Conservation (phyloP, 2,113 vertebrate species). For the Upupa epops region DNA sequence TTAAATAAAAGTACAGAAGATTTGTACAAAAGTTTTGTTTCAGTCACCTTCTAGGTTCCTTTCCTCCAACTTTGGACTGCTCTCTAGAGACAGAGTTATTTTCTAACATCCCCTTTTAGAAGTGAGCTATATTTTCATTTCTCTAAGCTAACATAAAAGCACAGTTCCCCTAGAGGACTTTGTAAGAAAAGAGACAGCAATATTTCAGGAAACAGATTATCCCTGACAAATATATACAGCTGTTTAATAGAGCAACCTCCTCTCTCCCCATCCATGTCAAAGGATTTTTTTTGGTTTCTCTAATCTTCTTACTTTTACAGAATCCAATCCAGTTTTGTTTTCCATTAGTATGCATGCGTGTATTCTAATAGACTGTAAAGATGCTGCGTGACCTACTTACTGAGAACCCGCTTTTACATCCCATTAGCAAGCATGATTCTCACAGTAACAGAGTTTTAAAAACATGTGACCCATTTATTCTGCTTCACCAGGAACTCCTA, state of each 20-base stretch:
- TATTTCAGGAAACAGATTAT: conserved; percentile 50
- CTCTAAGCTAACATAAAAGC: conserved; percentile 14
- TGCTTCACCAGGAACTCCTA: conserved; percentile 5
- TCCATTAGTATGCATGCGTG: conserved; percentile 62
- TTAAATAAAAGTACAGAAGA: neutral
- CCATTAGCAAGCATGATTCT: conserved; percentile 54
- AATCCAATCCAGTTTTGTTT: conserved; percentile 48
- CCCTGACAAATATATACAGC: conserved; percentile 49
- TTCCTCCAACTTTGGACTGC: neutral
- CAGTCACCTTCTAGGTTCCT: neutral
- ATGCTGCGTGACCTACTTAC: conserved; percentile 60
- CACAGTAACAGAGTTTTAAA: conserved; percentile 39
- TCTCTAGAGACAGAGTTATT: conserved; percentile 19
- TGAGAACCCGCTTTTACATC: conserved; percentile 55
- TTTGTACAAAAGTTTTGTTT: neutral
- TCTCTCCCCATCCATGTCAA: neutral
- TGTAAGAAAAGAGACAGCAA: conserved; percentile 22
- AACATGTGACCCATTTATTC: conserved; percentile 63
- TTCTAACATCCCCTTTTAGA: conserved; percentile 28
- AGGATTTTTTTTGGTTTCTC: conserved; percentile 30
- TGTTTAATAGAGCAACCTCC: conserved; percentile 47
- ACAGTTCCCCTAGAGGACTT: neutral
- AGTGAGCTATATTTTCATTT: conserved; percentile 13
- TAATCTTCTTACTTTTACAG: conserved; percentile 65
- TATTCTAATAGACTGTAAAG: conserved; percentile 53